Base-by-base conservation (phyloP, 1,140 invertebrate species). In the Campodea augens region DNA sequence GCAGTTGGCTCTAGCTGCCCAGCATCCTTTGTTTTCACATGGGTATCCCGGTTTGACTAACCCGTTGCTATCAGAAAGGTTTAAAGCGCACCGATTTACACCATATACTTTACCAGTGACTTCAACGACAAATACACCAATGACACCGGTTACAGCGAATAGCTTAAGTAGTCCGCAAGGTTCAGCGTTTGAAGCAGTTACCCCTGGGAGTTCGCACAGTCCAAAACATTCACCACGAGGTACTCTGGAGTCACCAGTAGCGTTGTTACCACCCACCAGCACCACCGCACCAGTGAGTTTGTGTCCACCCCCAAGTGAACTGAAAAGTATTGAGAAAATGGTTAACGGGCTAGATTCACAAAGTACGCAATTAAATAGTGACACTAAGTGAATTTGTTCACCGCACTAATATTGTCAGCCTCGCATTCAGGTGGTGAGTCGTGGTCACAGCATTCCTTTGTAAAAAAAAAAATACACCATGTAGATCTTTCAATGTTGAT, bases 301-400 rank as follows among this genome's bases (percentile, higher is more conserved):
- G 47, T 25, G 47, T 46, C n/a, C 49, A 27, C 50, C 54, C 25
- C 39, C 61, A 13, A 63, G 62, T 51, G 87, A 92, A 63, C 70
- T 95, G 45, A 91, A 91, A 64, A 90, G 78, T 62, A 95, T 95
- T 63, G 88, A 95, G 63, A 89, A 90, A 59, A 93, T 92, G 88
- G 85, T 93, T 48, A 92, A 92, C 63, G 88, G 87, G 1, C 65
- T 93, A 22, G 86, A 92, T 60, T 52, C 59, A 46, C 57, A 60
- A 10, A 32, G 27, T n/a, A n/a, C n/a, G n/a, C n/a, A n/a, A n/a
- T n/a, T n/a, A n/a, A n/a, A n/a, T n/a, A n/a, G n/a, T n/a, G n/a
- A n/a, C n/a, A n/a, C n/a, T n/a, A n/a, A n/a, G n/a, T n/a, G n/a
- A n/a, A n/a, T n/a, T n/a, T n/a, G n/a, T n/a, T n/a, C n/a, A n/a